Conservation (phyloP, 1,140 invertebrate genomes). For the Samia ricini region DNA sequence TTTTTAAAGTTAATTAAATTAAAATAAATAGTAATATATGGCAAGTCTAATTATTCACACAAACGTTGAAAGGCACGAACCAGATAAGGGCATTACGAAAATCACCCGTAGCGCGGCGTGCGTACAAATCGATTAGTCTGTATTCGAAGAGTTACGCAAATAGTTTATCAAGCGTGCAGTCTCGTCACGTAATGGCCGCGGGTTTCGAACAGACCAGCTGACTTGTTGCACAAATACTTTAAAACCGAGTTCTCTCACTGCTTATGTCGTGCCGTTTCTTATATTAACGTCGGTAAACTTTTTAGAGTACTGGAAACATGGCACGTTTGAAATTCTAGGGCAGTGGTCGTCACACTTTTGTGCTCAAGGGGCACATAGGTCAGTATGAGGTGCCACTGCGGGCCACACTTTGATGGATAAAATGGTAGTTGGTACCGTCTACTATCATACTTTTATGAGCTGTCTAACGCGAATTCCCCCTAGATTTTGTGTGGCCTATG, state of each 20-base stretch:
- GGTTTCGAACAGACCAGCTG: constrained; percentile 44
- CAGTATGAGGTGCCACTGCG: no score
- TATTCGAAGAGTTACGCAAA: constrained; percentile 61
- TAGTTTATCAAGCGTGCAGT: constrained; percentile 58
- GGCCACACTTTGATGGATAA: no score
- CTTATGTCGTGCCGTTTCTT: constrained; percentile 16
- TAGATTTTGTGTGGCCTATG: no score
- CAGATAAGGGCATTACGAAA: constrained; percentile 66
- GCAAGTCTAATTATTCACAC: constrained; percentile 32
- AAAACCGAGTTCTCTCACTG: constrained; percentile 33
- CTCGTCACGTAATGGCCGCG: constrained; percentile 55
- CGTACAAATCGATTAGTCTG: constrained; percentile 69
- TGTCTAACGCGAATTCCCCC: no score
- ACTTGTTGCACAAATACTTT: constrained; percentile 48
- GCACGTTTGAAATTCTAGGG: neutral
- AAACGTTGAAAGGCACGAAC: constrained; percentile 36
- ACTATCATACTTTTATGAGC: no score
- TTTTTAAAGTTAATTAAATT: neutral
- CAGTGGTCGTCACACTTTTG: no score
- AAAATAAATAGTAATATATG: neutral
- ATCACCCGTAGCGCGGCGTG: constrained; percentile 52
- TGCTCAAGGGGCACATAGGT: no score
- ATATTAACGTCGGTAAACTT: constrained; percentile 18
- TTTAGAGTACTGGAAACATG: constrained; percentile 13
- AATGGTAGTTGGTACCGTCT: no score